phyloP scores from a whole-genome alignment of 2,113 vertebrate species.

The Prinia subflava region DNA sequence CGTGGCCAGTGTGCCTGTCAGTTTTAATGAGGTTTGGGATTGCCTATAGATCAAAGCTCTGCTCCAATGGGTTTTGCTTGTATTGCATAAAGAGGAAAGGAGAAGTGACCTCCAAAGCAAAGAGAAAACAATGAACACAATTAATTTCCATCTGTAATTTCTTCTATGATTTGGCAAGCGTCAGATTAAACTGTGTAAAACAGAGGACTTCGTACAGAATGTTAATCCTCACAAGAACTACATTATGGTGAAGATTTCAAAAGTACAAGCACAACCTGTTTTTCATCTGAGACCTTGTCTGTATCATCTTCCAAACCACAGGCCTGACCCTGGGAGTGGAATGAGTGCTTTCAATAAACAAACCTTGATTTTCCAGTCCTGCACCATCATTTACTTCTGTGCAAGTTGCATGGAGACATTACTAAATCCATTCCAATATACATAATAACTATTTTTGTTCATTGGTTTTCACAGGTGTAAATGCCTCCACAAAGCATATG shows the following conservation, averaged over 20 bases:
- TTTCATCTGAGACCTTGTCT: slow-evolving; percentile 53
- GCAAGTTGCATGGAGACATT: background rate
- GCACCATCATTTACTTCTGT: slow-evolving; percentile 38
- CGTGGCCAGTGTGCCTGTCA: background rate
- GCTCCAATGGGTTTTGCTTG: background rate
- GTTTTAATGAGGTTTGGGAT: slow-evolving; percentile 25
- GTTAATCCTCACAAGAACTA: slow-evolving; percentile 13
- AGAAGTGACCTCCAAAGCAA: slow-evolving; percentile 31
- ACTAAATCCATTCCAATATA: background rate
- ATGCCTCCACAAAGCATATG: background rate
- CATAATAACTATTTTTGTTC: background rate
- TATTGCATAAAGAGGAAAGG: background rate
- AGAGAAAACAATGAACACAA: slow-evolving; percentile 3
- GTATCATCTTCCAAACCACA: slow-evolving; percentile 58
- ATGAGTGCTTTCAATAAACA: slow-evolving; percentile 49
- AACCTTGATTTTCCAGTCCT: slow-evolving; percentile 58
- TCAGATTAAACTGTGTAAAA: background rate
- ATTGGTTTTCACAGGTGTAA: slow-evolving; percentile 23
- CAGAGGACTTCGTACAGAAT: background rate
- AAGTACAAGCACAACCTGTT: slow-evolving; percentile 51
- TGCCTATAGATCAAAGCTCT: slow-evolving; percentile 29
- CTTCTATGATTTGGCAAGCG: background rate
- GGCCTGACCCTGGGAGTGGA: slow-evolving; percentile 47
- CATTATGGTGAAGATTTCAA: slow-evolving; percentile 11
- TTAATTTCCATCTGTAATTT: slow-evolving; percentile 26